phyloP scores from a whole-genome alignment of 2,888 invertebrate genomes.

The Cephalotes varians region DNA sequence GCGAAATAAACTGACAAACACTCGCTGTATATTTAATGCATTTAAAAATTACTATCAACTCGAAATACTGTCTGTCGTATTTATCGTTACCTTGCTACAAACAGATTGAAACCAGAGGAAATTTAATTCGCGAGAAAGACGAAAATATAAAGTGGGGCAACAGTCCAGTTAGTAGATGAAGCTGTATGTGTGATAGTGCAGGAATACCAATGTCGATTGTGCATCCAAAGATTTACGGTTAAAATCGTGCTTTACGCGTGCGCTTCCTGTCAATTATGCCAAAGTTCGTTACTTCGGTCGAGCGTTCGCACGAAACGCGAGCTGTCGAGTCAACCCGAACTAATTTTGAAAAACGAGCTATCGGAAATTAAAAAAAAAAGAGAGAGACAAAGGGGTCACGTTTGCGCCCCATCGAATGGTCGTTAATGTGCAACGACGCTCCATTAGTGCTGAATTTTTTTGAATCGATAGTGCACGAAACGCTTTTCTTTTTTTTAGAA shows the following conservation, averaged over 20 bases:
- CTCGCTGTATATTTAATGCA: background rate
- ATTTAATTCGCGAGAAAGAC: constrained; percentile 14
- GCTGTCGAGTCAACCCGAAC: constrained; percentile 40
- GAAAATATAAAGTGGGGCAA: constrained; percentile 13
- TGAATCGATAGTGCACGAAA: constrained; percentile 52
- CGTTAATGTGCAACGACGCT: constrained; percentile 34
- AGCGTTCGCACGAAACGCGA: constrained; percentile 45
- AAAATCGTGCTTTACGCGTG: constrained; percentile 61
- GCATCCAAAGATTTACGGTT: constrained; percentile 68
- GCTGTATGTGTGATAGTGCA: constrained; percentile 26
- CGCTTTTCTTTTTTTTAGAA: background rate
- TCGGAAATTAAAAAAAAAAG: constrained; percentile 40
- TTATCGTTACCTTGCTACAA: background rate
- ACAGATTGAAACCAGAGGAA: constrained; percentile 9
- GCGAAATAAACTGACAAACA: constrained; percentile 11
- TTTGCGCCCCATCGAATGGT: constrained; percentile 32
- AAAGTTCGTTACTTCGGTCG: constrained; percentile 52
- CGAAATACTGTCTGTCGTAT: constrained; percentile 14
- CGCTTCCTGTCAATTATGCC: constrained; percentile 59
- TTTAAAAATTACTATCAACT: constrained; percentile 21
- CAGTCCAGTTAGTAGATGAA: constrained; percentile 26
- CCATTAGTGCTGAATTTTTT: constrained; percentile 28
- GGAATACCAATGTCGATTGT: constrained; percentile 63
- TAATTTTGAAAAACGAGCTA: constrained; percentile 52
- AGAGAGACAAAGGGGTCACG: constrained; percentile 49